phyloP scores from a whole-genome alignment of 2,797 vertebrate species.

The Molossus alvarezi region DNA sequence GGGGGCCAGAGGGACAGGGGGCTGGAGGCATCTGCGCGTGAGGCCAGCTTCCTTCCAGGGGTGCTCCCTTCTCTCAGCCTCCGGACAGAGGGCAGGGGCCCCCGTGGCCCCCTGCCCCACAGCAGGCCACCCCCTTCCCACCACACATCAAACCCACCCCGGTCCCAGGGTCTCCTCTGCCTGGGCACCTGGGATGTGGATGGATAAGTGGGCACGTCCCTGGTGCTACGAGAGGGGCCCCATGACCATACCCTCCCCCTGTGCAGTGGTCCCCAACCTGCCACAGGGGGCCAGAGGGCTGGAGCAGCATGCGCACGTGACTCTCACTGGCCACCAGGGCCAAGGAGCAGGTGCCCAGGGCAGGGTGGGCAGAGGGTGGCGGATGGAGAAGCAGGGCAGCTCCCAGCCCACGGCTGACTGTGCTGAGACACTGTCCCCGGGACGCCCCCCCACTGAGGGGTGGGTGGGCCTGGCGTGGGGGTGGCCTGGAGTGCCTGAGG shows the following conservation, averaged over 20 bases:
- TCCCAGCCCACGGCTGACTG: neutral
- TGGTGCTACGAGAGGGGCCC: neutral
- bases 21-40: neutral
- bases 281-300: too few species aligned
- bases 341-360: neutral
- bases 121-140: too few species aligned
- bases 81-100: too few species aligned
- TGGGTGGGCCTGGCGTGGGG: neutral
- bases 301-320: too few species aligned
- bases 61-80: too few species aligned
- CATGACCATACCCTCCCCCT: rapidly evolving
- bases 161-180: neutral
- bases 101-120: too few species aligned
- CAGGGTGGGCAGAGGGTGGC: rapidly evolving
- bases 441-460: neutral
- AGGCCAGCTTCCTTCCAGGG: too few species aligned
- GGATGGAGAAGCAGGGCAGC: too few species aligned
- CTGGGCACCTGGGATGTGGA: neutral
- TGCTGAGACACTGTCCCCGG: neutral
- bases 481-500: neutral
- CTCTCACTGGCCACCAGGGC: too few species aligned
- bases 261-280: too few species aligned
- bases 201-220: too few species aligned
- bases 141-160: too few species aligned
- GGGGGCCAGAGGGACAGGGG: neutral